Conservation (phyloP, 2,797 vertebrate species). For the Pipistrellus pipistrellus region DNA sequence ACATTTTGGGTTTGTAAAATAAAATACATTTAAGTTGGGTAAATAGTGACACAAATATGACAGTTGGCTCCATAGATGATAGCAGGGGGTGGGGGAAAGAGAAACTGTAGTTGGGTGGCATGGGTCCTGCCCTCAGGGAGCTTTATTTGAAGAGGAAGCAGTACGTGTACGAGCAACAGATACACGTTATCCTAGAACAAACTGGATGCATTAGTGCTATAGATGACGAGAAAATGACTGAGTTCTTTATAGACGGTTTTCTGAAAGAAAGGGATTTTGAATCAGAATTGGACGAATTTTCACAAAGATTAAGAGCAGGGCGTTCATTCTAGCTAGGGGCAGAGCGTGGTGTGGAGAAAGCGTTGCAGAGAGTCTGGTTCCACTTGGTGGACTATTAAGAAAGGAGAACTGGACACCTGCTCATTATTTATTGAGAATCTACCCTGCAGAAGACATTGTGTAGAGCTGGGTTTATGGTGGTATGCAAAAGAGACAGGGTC, state of each 20-base stretch:
- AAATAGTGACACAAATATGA: not conserved
- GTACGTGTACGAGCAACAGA: not conserved
- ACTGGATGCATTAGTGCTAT: not conserved
- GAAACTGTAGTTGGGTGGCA: not conserved
- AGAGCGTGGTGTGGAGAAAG: not conserved
- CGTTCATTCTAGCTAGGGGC: not conserved
- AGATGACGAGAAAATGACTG: not conserved
- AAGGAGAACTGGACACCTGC: not conserved
- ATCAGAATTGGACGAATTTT: not conserved
- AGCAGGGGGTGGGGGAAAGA: not conserved
- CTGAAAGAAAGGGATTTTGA: constrained; percentile 36
- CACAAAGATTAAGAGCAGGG: not conserved
- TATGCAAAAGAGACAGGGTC: not conserved
- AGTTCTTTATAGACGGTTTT: not conserved
- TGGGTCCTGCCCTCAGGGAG: not conserved
- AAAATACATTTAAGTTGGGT: not conserved
- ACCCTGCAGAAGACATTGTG: not conserved
- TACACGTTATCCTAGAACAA: not conserved
- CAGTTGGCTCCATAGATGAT: not conserved
- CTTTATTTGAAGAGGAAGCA: not conserved
- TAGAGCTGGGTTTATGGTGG: not conserved
- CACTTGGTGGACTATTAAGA: not conserved
- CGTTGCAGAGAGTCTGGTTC: not conserved
- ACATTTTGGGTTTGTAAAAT: not conserved
- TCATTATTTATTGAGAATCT: not conserved